Base-by-base conservation (phyloP, 2,797 vertebrate species). In the Acridotheres tristis region DNA sequence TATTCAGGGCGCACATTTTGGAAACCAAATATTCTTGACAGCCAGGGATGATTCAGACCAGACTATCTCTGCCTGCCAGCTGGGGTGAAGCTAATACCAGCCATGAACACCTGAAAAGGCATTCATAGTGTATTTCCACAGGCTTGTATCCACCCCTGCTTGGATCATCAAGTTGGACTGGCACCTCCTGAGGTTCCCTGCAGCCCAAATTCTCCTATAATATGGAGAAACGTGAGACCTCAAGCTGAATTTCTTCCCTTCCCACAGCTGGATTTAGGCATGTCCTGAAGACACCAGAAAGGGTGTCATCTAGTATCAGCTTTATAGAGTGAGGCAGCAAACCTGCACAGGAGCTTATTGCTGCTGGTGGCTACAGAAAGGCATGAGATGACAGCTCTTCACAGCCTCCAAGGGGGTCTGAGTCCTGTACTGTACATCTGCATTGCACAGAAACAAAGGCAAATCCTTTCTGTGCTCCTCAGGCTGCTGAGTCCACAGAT, bases 181-280 rank as follows among this genome's bases (percentile, higher is more conserved):
- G 16, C 40, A 25, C 26, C 5, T 75, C 11, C 27, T 13, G n/a
- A 75, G 10, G 11, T 34, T 43, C 19, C 3, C 75, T 86, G 22
- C 29, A 42, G n/a, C 3, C 45, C 36, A 69, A 53, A 76, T 87
- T 69, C 50, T 76, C 29, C 48, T 51, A 9, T 9, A 10, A 48
- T 43, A 11, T 17, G 25, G 12, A 47, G 42, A 68, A 54, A 75
- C 15, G 4, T 53, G 26, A 26, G 21, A 30, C 4, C 10, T 47
- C 21, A 25, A 65, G 54, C 1, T 40, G 40, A 72, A 30, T 63
- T 75, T 51, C 21, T 86, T 14, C n/a, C 25, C 30, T 76, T 79
- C 6, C 14, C 1, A 29, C 10, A 63, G 32, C 1, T 0, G 0
- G 32, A 89, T 54, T 16, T 57, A 27, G 20, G 21, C 16, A 57